Evolutionary conservation across 1,140 invertebrate species (phyloP).

Genomic region (Nixonia krombeini): DNA sequence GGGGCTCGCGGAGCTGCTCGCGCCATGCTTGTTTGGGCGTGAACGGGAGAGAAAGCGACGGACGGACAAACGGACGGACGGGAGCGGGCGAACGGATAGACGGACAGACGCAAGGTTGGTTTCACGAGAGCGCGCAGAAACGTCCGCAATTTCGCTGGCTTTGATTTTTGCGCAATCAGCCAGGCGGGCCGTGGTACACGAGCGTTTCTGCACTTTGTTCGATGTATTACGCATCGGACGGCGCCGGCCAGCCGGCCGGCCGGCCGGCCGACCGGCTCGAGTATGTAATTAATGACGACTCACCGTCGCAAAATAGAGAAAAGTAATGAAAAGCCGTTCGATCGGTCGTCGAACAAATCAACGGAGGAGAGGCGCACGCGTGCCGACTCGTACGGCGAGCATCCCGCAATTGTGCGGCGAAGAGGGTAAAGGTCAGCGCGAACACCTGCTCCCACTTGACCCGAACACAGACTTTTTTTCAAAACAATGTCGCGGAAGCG

Average conservation of each 20-base stretch:
- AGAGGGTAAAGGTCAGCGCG: no score
- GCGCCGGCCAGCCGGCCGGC: constrained; percentile 2
- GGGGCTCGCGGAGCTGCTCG: constrained; percentile 26
- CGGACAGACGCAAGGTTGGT: background rate
- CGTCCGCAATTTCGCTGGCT: background rate
- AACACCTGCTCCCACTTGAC: no score
- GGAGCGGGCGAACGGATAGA: constrained; percentile 1
- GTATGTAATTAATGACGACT: background rate
- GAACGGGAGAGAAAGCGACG: constrained; percentile 28
- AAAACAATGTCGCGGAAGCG: no score
- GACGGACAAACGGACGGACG: constrained; percentile 18
- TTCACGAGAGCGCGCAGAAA: background rate
- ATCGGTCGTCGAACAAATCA: no score
- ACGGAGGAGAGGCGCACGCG: no score
- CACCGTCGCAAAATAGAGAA: background rate
- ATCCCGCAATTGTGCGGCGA: no score
- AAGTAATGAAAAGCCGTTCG: no score
- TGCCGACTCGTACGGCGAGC: no score
- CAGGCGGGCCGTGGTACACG: constrained; percentile 22
- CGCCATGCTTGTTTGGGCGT: constrained; percentile 46
- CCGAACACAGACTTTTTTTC: no score
- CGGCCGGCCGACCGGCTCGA: background rate
- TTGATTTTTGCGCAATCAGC: no score
- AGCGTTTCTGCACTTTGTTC: no score
- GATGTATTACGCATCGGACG: background rate